Percentiles rank a stretch among this genome's conserved stretches.
phyloP scores from a whole-genome alignment of 2,797 vertebrate genomes.

The Myripristis jacobus region DNA sequence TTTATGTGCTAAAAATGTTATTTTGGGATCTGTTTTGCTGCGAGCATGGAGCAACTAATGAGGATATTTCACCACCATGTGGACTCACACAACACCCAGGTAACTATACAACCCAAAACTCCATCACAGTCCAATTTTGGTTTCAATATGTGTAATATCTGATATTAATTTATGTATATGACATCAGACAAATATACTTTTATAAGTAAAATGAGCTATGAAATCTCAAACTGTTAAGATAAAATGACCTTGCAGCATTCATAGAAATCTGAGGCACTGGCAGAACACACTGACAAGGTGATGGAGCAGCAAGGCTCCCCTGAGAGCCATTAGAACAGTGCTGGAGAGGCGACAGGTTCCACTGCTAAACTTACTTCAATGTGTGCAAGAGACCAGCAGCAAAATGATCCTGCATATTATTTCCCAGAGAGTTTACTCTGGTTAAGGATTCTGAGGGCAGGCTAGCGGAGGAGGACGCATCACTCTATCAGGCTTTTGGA shows the following conservation, averaged over 20 bases:
- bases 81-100: no score
- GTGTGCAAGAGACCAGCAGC: neutral
- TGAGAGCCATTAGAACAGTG: constrained; percentile 45
- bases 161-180: neutral
- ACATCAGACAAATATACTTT: neutral
- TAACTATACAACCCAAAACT: no score
- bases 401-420: neutral
- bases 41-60: no score
- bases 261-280: neutral
- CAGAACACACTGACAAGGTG: neutral
- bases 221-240: neutral
- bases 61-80: no score
- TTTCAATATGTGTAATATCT: neutral
- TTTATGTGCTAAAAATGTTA: no score
- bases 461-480: constrained; percentile 14
- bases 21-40: no score
- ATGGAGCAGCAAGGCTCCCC: constrained; percentile 24
- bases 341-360: constrained; percentile 14
- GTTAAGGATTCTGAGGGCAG: neutral
- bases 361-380: neutral
- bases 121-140: no score
- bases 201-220: neutral
- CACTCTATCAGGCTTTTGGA: neutral
- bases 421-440: constrained; percentile 1
- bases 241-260: no score